Evolutionary conservation across 2,113 vertebrate species (phyloP).

Genomic region (Dolichallabes microphthalmus): DNA sequence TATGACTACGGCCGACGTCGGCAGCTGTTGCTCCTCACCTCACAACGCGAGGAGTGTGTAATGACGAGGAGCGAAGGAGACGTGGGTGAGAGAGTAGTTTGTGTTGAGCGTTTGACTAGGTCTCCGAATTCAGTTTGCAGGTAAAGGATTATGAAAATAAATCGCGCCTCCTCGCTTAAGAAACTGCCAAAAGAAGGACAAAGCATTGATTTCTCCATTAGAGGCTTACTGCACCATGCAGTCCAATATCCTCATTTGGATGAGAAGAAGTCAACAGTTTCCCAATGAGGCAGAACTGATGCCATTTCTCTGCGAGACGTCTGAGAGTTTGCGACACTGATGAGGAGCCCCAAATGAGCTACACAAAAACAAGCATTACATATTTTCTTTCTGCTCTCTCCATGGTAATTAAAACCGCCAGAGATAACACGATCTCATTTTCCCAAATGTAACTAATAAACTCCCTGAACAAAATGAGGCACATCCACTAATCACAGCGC

Average conservation of each 20-base stretch:
- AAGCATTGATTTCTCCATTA: constrained; percentile 53
- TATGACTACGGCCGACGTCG: constrained; percentile 18
- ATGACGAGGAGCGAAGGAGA: constrained; percentile 19
- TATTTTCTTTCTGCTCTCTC: not conserved
- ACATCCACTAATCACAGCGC: not conserved
- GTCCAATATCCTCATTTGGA: constrained; percentile 42
- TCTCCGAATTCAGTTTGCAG: constrained; percentile 24
- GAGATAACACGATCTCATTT: not conserved
- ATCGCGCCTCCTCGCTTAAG: constrained; percentile 36
- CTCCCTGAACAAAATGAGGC: not conserved
- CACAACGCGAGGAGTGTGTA: constrained; percentile 13
- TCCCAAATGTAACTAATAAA: constrained; percentile 5
- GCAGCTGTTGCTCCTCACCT: constrained; percentile 35
- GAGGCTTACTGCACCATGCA: constrained; percentile 35
- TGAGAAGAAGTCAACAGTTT: constrained; percentile 37
- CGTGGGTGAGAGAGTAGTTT: constrained; percentile 2
- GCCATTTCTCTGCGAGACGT: not conserved
- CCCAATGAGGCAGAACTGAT: constrained; percentile 22
- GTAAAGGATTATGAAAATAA: constrained; percentile 41
- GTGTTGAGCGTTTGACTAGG: not conserved
- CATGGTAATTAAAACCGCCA: not conserved
- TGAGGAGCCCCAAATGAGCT: not conserved
- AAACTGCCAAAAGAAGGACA: constrained; percentile 44
- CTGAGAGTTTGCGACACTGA: not conserved
- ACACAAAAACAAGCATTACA: not conserved